Conservation (phyloP, 2,888 invertebrate species). For the Microctonus hyperodae region DNA sequence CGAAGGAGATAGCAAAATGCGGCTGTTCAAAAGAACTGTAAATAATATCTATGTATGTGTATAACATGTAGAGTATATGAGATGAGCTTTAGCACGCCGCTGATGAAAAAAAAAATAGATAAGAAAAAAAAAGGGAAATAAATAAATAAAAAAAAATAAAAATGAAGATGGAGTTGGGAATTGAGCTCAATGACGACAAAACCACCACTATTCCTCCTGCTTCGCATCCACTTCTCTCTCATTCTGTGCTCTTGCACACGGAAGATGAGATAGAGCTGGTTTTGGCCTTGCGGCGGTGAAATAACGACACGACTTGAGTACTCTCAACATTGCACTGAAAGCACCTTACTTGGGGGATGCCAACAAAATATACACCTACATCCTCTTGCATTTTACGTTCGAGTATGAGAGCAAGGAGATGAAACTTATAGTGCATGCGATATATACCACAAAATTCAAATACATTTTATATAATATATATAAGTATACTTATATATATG, state of each 20-base stretch:
- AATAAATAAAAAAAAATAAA: constrained; percentile 22
- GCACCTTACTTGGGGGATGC: constrained; percentile 46
- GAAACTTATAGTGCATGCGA: background rate
- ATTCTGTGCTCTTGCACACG: constrained; percentile 35
- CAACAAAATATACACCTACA: background rate
- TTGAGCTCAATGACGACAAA: constrained; percentile 29
- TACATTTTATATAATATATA: background rate
- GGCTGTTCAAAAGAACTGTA: constrained; percentile 38
- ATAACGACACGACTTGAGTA: constrained; percentile 56
- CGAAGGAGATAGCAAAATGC: constrained; percentile 42
- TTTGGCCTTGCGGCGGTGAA: constrained; percentile 57
- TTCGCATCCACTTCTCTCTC: constrained; percentile 35
- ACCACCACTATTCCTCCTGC: constrained; percentile 29
- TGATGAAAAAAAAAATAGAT: constrained; percentile 32
- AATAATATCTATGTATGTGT: constrained; percentile 22
- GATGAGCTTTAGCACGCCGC: constrained; percentile 28
- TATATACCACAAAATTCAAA: background rate
- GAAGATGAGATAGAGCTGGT: constrained; percentile 54
- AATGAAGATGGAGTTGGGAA: constrained; percentile 30
- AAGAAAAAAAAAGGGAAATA: constrained; percentile 6
- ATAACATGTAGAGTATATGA: constrained; percentile 18
- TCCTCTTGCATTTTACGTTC: background rate
- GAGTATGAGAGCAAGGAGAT: background rate
- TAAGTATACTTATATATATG: background rate
- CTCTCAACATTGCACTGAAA: constrained; percentile 35